Evolutionary conservation across 2,797 vertebrate genomes (phyloP), one percentile per base, ranked within the genome.

Genomic region (Glyptemys insculpta): DNA sequence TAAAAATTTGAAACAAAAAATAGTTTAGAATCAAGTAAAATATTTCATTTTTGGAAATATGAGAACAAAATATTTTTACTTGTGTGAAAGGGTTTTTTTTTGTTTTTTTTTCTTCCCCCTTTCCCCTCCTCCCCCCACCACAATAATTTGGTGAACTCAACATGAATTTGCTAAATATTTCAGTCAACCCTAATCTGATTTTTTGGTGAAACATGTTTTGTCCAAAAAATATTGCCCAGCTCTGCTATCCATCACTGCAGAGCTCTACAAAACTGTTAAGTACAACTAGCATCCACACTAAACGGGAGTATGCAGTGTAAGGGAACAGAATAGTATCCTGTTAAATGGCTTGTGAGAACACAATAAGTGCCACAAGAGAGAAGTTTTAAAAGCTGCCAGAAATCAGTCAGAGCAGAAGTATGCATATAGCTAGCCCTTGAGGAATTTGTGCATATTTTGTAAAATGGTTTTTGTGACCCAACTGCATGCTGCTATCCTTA

Each of bases 191-290:
- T n/a, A 68, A 37, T n/a, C n/a, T 37, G 62, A 18, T 37, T n/a
- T 68, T 34, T 68, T 65, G 34, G 34, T 34, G 15, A n/a, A 65
- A 34, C 14, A 18, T 65, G 56, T 57, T 56, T 56, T 56, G 54
- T 23, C 27, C 56, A 57, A 27, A 57, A 57, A 29, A 27, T 57
- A 57, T 25, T 29, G 56, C 56, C 56, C 10, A 57, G 23, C 56
- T 57, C 23, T 57, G 56, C 53, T 54, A 4, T 23, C 21, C 25
- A 57, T 57, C 25, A 57, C 56, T 57, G 56, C 27, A 27, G 11
- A 57, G 56, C 68, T 81, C 88, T 91, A 86, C 62, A 90, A 56
- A 94, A 62, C 34, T 88, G 86, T 19, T 83, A 93, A 93, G 86
- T 79, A 88, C 5, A 78, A 81, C 72, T 90, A 79, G 25, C 31